A percentile compares a stretch with the other conserved stretches of the same genome.
These are phyloP conservation scores for Macrophya alboannulata DNA, from an alignment of 2,888 invertebrate genomes.

Conservation along the genomic window DNA sequence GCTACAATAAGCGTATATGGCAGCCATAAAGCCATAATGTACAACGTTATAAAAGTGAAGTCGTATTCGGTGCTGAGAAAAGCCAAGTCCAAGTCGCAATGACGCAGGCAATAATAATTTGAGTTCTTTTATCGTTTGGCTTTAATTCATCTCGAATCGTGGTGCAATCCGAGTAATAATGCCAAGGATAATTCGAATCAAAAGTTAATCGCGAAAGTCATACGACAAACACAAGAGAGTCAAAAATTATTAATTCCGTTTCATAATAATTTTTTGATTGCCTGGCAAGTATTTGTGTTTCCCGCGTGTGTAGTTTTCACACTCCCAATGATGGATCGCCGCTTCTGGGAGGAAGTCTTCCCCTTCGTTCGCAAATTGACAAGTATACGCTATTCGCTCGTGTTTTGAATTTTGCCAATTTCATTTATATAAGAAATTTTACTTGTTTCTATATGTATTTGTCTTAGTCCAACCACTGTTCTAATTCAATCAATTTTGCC, in stretches of 20 bases:
- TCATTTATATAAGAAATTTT: not conserved
- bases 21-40: conserved; percentile 30
- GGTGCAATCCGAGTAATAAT: conserved; percentile 71
- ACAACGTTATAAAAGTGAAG: conserved; percentile 30
- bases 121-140: conserved; percentile 17
- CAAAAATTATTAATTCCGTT: conserved; percentile 40
- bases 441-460: not conserved
- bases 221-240: conserved; percentile 44
- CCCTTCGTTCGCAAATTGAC: conserved; percentile 11
- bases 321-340: conserved; percentile 7
- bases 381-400: conserved; percentile 43
- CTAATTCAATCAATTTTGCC: not conserved
- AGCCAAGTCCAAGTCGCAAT: conserved; percentile 43
- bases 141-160: conserved; percentile 67
- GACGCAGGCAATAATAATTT: not conserved
- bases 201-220: conserved; percentile 38
- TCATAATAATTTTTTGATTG: conserved; percentile 27
- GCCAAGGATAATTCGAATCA: conserved; percentile 66
- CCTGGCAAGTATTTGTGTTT: conserved; percentile 30
- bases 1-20: not conserved
- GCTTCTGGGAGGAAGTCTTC: not conserved
- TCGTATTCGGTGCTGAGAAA: conserved; percentile 46
- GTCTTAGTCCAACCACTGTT: conserved; percentile 8
- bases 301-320: conserved; percentile 24
- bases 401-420: conserved; percentile 22